Evolutionary conservation across 2,113 vertebrate species (phyloP).

Genomic region (Propithecus coquereli): DNA sequence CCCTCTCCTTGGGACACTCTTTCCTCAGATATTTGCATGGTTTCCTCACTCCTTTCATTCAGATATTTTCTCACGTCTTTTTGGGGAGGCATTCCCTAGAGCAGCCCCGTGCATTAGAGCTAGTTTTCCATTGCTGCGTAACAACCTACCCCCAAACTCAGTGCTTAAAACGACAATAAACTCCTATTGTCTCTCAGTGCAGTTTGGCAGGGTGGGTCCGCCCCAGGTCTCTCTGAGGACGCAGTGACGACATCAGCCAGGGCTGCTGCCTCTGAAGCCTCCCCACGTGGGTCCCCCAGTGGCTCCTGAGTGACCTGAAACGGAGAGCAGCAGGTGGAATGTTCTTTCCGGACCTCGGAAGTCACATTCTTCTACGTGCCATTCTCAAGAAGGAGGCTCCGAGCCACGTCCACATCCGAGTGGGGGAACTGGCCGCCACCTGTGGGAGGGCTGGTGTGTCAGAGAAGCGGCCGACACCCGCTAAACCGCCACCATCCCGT

Average conservation of each 20-base stretch:
- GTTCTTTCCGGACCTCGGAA: background rate
- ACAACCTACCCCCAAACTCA: background rate
- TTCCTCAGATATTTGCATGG: background rate
- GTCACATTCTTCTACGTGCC: background rate
- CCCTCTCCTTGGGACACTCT: background rate
- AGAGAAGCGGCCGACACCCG: fast-evolving
- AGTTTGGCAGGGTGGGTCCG: background rate
- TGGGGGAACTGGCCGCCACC: background rate
- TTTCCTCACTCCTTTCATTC: background rate
- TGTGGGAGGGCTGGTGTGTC: fast-evolving
- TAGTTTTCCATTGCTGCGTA: background rate
- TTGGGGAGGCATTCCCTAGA: too few species aligned
- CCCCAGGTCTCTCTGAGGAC: too few species aligned
- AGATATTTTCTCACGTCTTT: background rate
- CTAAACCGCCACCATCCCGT: fast-evolving
- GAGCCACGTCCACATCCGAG: background rate
- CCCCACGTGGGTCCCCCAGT: fast-evolving
- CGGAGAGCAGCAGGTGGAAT: fast-evolving
- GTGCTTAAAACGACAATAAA: background rate
- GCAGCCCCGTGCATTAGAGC: too few species aligned
- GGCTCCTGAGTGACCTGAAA: background rate
- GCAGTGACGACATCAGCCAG: fast-evolving
- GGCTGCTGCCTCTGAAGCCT: background rate
- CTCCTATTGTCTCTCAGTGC: fast-evolving
- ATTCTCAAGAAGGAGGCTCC: background rate